Evolutionary conservation across 2,888 invertebrate species (phyloP).

Genomic region (Diaperis boleti): DNA sequence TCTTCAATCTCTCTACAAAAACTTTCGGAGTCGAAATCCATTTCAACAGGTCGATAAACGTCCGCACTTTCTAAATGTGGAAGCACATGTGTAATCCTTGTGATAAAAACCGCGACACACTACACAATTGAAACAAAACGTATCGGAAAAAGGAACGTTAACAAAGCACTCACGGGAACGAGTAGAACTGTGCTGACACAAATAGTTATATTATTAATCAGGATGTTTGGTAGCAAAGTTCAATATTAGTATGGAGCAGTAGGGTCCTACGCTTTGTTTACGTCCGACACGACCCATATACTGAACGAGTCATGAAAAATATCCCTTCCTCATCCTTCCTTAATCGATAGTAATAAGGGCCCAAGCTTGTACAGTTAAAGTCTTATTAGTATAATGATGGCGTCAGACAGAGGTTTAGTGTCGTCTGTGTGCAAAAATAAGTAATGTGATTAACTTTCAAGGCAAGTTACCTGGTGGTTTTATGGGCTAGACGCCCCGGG

Average conservation of each 20-base stretch:
- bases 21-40: constrained; percentile 56
- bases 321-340: constrained; percentile 29
- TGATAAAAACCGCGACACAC: constrained; percentile 5
- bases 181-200: constrained; percentile 48
- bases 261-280: constrained; percentile 36
- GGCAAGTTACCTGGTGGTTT: constrained; percentile 13
- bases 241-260: constrained; percentile 53
- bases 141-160: constrained; percentile 34
- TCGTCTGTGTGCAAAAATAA: constrained; percentile 25
- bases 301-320: constrained; percentile 29
- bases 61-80: background rate
- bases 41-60: constrained; percentile 24
- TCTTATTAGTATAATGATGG: constrained; percentile 26
- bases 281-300: constrained; percentile 31
- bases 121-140: constrained; percentile 28
- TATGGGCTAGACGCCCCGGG: constrained; percentile 13
- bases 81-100: background rate
- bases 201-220: constrained; percentile 52
- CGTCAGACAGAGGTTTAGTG: constrained; percentile 22
- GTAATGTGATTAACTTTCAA: constrained; percentile 25
- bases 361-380: constrained; percentile 22
- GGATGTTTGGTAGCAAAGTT: constrained; percentile 54
- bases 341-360: constrained; percentile 28
- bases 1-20: constrained; percentile 60
- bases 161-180: constrained; percentile 32